phyloP scores from a whole-genome alignment of 2,113 vertebrate species.

The Camelus dromedarius region DNA sequence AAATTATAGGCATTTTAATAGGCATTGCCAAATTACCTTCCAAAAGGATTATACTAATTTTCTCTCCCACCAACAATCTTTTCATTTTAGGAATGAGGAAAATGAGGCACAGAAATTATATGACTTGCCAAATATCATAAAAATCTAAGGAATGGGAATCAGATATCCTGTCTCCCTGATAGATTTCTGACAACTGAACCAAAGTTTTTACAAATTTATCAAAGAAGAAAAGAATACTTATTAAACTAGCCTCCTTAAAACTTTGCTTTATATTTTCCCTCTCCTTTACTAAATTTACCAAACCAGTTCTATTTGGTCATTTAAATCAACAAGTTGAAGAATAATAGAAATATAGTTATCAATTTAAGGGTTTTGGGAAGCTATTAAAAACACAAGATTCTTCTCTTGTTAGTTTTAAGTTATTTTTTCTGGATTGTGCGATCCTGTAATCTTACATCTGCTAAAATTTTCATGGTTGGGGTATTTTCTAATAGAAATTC shows the following conservation, averaged over 20 bases:
- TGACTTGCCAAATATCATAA: not conserved
- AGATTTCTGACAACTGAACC: not conserved
- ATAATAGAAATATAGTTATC: not conserved
- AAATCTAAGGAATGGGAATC: not conserved
- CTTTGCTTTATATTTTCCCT: conserved; percentile 14
- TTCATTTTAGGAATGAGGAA: conserved; percentile 45
- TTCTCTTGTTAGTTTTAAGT: conserved; percentile 55
- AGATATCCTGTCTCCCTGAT: not conserved
- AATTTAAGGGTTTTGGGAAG: conserved; percentile 1
- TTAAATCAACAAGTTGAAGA: not conserved
- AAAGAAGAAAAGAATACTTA: not conserved
- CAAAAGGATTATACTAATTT: not conserved
- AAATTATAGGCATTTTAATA: not conserved
- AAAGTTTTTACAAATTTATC: not conserved
- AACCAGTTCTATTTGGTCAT: not conserved
- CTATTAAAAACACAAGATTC: not conserved
- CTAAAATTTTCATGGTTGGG: conserved; percentile 56
- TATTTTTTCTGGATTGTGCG: not conserved
- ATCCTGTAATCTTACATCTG: conserved; percentile 37
- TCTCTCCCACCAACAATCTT: not conserved
- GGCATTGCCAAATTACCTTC: not conserved
- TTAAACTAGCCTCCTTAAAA: not conserved
- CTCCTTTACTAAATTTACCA: not conserved
- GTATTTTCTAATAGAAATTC: conserved; percentile 65
- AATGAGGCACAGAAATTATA: not conserved